Percentiles rank a stretch among this genome's conserved stretches.
These are phyloP conservation scores for Sipha flava DNA, from an alignment of 1,140 invertebrate genomes.

Conservation along the genomic window DNA sequence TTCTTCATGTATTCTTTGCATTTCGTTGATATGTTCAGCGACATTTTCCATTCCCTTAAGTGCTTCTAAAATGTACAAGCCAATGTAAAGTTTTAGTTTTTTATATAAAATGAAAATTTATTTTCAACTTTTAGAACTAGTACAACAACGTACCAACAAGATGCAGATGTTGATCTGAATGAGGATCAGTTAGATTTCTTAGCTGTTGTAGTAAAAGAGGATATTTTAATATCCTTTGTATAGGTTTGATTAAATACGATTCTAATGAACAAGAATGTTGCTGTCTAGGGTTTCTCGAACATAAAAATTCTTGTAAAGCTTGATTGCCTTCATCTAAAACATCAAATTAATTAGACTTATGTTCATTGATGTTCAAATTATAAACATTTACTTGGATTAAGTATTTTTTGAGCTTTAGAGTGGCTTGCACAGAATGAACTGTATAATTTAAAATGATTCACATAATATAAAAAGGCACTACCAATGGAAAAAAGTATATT, in stretches of 20 bases:
- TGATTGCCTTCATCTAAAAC: conserved; percentile 84
- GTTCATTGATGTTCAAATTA: background rate
- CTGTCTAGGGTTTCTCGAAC: conserved; percentile 84
- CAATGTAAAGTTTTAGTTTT: background rate
- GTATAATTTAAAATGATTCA: conserved; percentile 98
- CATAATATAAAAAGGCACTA: conserved; percentile 93
- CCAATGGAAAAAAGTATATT: conserved; percentile 92
- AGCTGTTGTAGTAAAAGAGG: conserved; percentile 91
- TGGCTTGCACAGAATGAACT: conserved; percentile 98
- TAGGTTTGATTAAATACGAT: conserved; percentile 97
- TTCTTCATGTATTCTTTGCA: conserved; percentile 98
- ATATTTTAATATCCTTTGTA: conserved; percentile 97
- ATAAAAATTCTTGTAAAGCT: conserved; percentile 88
- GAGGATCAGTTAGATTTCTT: conserved; percentile 82
- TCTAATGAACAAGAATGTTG: conserved; percentile 94
- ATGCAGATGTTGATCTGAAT: conserved; percentile 87
- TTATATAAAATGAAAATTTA: background rate
- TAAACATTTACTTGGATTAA: conserved; percentile 83
- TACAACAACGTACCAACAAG: conserved; percentile 62
- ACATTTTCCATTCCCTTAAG: conserved; percentile 87
- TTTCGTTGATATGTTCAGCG: conserved; percentile 99
- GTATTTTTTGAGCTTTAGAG: conserved; percentile 96
- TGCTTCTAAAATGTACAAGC: conserved; percentile 14
- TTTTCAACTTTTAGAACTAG: background rate
- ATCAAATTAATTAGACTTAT: background rate